Evolutionary conservation across 2,797 vertebrate species (phyloP).

Genomic region (Xenopus petersii): DNA sequence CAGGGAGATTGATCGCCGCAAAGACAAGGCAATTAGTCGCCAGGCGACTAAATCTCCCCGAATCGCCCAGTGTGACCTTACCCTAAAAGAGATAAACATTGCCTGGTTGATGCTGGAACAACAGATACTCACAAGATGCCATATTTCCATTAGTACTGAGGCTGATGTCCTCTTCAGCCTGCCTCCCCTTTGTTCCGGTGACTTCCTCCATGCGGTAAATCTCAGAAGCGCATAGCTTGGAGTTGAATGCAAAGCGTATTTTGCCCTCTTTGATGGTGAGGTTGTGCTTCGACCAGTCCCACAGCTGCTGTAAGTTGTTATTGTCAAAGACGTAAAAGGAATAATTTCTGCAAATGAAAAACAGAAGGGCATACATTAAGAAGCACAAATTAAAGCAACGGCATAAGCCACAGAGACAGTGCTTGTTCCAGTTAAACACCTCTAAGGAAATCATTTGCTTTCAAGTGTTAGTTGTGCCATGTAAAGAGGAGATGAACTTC

Average conservation of each 20-base stretch:
- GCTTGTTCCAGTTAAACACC: too few species aligned
- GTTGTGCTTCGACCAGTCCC: slow-evolving; percentile 96
- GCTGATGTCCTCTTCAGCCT: slow-evolving; percentile 81
- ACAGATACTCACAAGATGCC: slow-evolving; percentile 84
- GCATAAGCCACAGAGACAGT: too few species aligned
- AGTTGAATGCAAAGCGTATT: slow-evolving; percentile 91
- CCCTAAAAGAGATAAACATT: too few species aligned
- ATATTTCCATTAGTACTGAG: slow-evolving; percentile 91
- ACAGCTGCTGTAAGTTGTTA: slow-evolving; percentile 90
- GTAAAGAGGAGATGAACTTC: too few species aligned
- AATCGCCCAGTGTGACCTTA: too few species aligned
- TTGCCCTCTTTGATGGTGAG: slow-evolving; percentile 86
- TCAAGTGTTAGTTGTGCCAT: too few species aligned
- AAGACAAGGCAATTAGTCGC: too few species aligned
- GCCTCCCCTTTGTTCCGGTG: slow-evolving; percentile 74
- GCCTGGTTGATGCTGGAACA: too few species aligned
- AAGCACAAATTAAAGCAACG: too few species aligned
- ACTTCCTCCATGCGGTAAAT: slow-evolving; percentile 93
- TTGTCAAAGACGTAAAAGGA: slow-evolving; percentile 92
- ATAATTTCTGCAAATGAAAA: slow-evolving; percentile 75
- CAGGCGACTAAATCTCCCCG: too few species aligned
- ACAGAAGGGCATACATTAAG: not conserved
- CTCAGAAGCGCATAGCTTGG: slow-evolving; percentile 91
- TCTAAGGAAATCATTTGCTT: too few species aligned
- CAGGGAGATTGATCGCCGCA: too few species aligned